Conservation (phyloP, 2,888 invertebrate genomes). For the Sceliomorpha sp. region DNA sequence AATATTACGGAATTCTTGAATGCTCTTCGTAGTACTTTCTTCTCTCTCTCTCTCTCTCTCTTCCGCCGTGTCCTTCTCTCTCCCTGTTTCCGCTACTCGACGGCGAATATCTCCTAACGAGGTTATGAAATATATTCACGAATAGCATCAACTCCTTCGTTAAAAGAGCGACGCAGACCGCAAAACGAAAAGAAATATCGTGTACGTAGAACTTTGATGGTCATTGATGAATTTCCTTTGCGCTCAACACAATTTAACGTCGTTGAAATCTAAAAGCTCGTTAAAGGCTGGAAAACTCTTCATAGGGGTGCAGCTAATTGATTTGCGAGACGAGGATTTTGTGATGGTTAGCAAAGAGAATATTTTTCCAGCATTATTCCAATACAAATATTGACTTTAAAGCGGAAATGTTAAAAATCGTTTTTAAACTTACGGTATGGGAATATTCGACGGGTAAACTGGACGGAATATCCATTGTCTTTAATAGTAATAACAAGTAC, state of each 20-base stretch:
- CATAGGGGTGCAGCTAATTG: conserved; percentile 29
- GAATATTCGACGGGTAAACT: not conserved
- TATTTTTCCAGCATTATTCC: conserved; percentile 24
- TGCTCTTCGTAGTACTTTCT: not conserved
- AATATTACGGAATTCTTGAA: no score
- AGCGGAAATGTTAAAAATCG: conserved; percentile 12
- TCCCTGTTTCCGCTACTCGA: not conserved
- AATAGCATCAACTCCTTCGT: conserved; percentile 16
- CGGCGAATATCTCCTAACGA: conserved; percentile 19
- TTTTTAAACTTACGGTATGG: conserved; percentile 13
- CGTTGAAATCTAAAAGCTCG: conserved; percentile 36
- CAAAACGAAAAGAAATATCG: conserved; percentile 4
- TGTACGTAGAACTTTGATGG: conserved; percentile 18
- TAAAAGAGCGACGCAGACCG: conserved; percentile 15
- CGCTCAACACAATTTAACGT: conserved; percentile 28
- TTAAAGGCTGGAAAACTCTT: conserved; percentile 20
- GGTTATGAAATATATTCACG: conserved; percentile 12
- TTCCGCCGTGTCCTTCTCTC: conserved; percentile 1
- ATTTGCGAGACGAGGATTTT: conserved; percentile 30
- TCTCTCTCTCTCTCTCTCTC: conserved; percentile 5
- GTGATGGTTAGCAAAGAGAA: conserved; percentile 25
- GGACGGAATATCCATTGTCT: not conserved
- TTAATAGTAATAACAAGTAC: no score
- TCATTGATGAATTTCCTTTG: conserved; percentile 30
- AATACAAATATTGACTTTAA: conserved; percentile 29